phyloP scores from a whole-genome alignment of 2,888 invertebrate genomes.

The Xylota segnis region DNA sequence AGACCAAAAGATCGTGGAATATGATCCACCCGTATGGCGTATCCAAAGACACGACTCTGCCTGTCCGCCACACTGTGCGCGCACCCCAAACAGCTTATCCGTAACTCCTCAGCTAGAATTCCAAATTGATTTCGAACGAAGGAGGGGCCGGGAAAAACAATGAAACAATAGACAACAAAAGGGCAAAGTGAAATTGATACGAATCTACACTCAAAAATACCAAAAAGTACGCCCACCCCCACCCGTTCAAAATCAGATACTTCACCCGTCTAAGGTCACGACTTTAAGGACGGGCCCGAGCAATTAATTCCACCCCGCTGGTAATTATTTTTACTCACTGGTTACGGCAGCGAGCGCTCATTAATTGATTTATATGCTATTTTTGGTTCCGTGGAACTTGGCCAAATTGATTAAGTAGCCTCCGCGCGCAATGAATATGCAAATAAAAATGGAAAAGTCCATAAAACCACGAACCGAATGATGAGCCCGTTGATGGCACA shows the following conservation, averaged over 20 bases:
- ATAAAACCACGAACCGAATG: conserved; percentile 5
- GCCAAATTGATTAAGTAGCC: conserved; percentile 2
- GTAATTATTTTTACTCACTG: conserved; percentile 11
- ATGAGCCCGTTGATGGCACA: conserved; percentile 11
- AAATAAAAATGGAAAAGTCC: conserved; percentile 9
- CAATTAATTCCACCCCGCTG: background rate
- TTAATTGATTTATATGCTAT: conserved; percentile 20
- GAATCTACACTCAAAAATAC: conserved; percentile 9
- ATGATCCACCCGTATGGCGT: no score
- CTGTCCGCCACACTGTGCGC: background rate
- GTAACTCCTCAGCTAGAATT: background rate
- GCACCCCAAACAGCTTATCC: background rate
- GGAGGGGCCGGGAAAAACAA: background rate
- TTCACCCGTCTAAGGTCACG: background rate
- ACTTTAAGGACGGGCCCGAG: background rate
- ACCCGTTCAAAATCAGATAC: conserved; percentile 9
- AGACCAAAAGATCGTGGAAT: no score
- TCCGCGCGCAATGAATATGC: conserved; percentile 11
- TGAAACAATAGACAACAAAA: conserved; percentile 17
- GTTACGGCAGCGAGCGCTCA: background rate
- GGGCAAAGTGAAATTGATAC: conserved; percentile 7
- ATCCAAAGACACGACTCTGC: background rate
- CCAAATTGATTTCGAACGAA: conserved; percentile 1
- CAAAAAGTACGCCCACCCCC: background rate
- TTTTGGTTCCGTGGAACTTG: conserved; percentile 13